phyloP scores from a whole-genome alignment of 2,797 vertebrate species.

The Oreonectes daqikongensis region DNA sequence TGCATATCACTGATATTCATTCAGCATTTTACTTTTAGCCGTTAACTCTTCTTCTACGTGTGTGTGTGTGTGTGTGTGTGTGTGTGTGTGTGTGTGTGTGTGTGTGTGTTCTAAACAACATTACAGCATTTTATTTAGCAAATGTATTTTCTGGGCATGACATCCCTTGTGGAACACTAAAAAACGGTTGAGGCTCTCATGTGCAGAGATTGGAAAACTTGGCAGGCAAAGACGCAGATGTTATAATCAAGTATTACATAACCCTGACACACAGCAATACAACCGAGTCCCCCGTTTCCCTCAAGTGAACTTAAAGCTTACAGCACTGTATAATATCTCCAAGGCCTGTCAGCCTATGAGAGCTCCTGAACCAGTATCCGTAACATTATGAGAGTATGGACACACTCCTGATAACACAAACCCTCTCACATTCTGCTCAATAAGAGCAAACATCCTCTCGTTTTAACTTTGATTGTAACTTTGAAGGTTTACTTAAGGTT shows the following conservation, averaged over 20 bases:
- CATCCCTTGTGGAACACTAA: constrained; percentile 28
- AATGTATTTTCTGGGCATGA: not conserved
- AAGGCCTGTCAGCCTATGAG: constrained; percentile 11
- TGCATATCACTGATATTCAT: not conserved
- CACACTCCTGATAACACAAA: not conserved
- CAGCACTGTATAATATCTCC: constrained; percentile 19
- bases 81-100: too few species aligned
- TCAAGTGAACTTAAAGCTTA: constrained; percentile 20
- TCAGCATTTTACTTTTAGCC: constrained; percentile 2
- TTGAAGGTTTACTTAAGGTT: not conserved
- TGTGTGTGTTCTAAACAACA: not conserved
- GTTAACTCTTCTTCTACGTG: not conserved
- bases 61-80: too few species aligned
- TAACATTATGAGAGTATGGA: constrained; percentile 15
- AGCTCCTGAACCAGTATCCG: constrained; percentile 15
- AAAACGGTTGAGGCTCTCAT: constrained; percentile 29
- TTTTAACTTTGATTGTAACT: not conserved
- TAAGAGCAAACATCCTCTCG: not conserved
- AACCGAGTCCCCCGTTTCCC: constrained; percentile 41
- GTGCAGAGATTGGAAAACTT: constrained; percentile 45
- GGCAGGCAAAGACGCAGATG: constrained; percentile 53
- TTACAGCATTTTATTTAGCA: constrained; percentile 13
- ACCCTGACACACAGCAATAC: constrained; percentile 46
- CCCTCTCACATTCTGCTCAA: not conserved
- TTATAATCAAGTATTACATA: constrained; percentile 53